Conservation (phyloP, 2,113 vertebrate species). For the Pungitius pungitius region DNA sequence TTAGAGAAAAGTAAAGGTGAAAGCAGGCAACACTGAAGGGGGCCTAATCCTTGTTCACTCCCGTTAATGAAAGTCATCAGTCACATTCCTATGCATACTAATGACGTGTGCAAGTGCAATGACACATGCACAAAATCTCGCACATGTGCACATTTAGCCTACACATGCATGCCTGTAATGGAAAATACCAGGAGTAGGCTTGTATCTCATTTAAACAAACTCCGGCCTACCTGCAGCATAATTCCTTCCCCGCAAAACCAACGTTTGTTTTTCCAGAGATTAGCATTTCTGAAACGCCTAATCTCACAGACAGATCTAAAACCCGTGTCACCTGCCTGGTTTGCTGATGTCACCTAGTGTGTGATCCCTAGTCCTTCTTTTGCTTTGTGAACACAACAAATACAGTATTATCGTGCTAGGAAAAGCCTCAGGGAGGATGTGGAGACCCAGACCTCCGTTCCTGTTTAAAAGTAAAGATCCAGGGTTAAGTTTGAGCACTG, state of each 20-base stretch:
- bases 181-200: constrained; percentile 31
- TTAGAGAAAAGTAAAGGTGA: constrained; percentile 73
- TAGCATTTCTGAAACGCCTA: constrained; percentile 43
- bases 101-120: constrained; percentile 50
- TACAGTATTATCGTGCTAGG: constrained; percentile 29
- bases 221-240: constrained; percentile 7
- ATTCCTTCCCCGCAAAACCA: constrained; percentile 25
- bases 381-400: constrained; percentile 49
- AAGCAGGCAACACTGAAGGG: constrained; percentile 65
- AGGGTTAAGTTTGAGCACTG: constrained; percentile 6
- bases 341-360: constrained; percentile 35
- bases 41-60: constrained; percentile 71
- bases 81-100: constrained; percentile 73
- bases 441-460: neutral
- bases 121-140: constrained; percentile 43
- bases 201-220: constrained; percentile 53
- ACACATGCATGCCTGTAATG: constrained; percentile 7
- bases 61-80: constrained; percentile 76
- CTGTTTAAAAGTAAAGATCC: neutral
- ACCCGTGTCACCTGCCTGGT: constrained; percentile 50
- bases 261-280: constrained; percentile 69
- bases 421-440: constrained; percentile 37
- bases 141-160: constrained; percentile 2
- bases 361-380: constrained; percentile 27
- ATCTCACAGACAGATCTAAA: constrained; percentile 53